Evolutionary conservation across 2,888 invertebrate genomes (phyloP).

Genomic region (Drosophila parthenogenetica): DNA sequence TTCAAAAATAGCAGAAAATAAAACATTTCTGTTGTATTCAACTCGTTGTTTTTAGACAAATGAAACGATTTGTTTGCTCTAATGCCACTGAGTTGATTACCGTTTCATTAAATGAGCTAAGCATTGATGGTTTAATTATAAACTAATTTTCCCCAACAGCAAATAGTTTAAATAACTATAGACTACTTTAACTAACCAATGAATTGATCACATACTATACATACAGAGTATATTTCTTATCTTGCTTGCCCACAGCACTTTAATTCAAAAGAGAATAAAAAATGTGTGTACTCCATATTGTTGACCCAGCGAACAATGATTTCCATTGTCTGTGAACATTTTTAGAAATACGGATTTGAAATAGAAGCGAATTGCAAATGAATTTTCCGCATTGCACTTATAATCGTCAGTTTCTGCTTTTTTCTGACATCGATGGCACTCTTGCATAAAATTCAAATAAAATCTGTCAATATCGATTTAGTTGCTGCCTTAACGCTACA

Average conservation of each 20-base stretch:
- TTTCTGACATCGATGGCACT: conserved; percentile 59
- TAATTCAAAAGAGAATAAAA: neutral
- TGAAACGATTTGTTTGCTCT: conserved; percentile 4
- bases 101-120: neutral
- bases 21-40: conserved; percentile 24
- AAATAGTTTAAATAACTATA: too few relatives aligned
- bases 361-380: conserved; percentile 13
- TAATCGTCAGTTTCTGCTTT: conserved; percentile 34
- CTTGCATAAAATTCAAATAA: conserved; percentile 36
- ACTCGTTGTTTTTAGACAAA: conserved; percentile 19
- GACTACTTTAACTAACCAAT: neutral
- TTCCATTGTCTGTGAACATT: conserved; percentile 5
- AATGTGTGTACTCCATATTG: neutral
- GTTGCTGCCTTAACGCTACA: neutral
- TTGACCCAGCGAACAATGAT: conserved; percentile 42
- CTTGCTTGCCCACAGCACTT: neutral
- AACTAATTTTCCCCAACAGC: neutral
- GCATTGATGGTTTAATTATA: neutral
- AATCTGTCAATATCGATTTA: conserved; percentile 61
- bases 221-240: conserved; percentile 4
- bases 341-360: conserved; percentile 4
- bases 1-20: conserved; percentile 17
- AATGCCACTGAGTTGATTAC: conserved; percentile 4
- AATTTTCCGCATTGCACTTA: conserved; percentile 42
- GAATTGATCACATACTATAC: too few relatives aligned